Percentiles rank a stretch among this genome's conserved stretches.
These are phyloP conservation scores for Drosophila tsacasi DNA, from an alignment of 1,140 invertebrate genomes.

Conservation along the genomic window DNA sequence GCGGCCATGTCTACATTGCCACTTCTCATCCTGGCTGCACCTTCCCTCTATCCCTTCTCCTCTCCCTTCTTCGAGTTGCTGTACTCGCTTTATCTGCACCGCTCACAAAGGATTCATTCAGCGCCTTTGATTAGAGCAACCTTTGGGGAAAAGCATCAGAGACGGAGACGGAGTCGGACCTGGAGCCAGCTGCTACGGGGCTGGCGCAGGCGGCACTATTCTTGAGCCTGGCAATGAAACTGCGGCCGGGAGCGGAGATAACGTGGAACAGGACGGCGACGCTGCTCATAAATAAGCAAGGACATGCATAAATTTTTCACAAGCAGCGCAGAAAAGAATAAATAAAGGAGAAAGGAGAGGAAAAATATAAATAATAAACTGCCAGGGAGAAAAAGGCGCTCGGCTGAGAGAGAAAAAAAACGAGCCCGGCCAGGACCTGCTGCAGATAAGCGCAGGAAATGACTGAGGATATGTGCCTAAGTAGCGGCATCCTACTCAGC, in stretches of 20 bases:
- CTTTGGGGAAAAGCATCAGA: conserved; percentile 62
- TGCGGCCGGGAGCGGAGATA: conserved; percentile 74
- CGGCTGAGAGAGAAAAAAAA: not conserved
- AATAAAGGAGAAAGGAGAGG: conserved; percentile 37
- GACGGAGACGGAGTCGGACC: not conserved
- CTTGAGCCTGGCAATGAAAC: conserved; percentile 78
- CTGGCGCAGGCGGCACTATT: conserved; percentile 45
- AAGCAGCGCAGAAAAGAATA: conserved; percentile 62
- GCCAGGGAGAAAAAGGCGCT: conserved; percentile 26
- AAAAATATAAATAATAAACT: conserved; percentile 79
- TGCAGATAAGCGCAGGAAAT: conserved; percentile 80
- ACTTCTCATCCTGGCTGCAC: conserved; percentile 61
- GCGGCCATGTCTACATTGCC: conserved; percentile 79
- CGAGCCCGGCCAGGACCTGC: conserved; percentile 29
- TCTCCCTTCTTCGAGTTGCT: conserved; percentile 26
- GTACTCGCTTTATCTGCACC: conserved; percentile 73
- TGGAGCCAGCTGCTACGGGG: conserved; percentile 6
- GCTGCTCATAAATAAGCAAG: conserved; percentile 83
- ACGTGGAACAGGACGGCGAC: conserved; percentile 64
- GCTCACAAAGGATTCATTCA: conserved; percentile 84
- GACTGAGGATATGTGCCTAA: conserved; percentile 80
- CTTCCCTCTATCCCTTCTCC: not conserved
- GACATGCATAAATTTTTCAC: conserved; percentile 83
- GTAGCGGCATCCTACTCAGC: conserved; percentile 70
- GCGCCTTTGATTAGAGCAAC: conserved; percentile 84